These are phyloP conservation scores for Baryphthengus martii DNA, from an alignment of 2,113 vertebrate genomes.

Conservation along the genomic window DNA sequence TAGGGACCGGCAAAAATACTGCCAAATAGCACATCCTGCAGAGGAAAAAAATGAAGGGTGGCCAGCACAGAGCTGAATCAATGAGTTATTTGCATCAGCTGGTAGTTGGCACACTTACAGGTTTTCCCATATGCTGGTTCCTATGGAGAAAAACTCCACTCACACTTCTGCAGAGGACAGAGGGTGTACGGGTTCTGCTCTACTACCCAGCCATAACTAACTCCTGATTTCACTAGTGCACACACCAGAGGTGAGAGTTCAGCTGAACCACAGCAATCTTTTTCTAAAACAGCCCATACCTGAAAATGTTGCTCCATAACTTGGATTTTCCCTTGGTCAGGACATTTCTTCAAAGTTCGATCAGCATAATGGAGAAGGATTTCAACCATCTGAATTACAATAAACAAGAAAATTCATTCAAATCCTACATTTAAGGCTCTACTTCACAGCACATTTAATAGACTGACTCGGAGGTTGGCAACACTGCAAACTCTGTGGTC, in stretches of 20 bases:
- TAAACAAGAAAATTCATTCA: neutral
- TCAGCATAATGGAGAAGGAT: conserved; percentile 91
- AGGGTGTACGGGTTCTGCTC: neutral
- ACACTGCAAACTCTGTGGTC: neutral
- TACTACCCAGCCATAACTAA: neutral
- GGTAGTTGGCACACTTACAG: neutral
- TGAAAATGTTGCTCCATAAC: conserved; percentile 96
- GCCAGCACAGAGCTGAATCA: neutral
- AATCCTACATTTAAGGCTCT: neutral
- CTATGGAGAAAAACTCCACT: neutral
- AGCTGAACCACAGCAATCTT: neutral
- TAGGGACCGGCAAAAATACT: neutral
- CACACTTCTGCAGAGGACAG: neutral
- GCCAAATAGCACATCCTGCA: neutral
- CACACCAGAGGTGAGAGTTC: neutral
- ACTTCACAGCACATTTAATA: neutral
- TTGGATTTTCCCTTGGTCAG: conserved; percentile 94
- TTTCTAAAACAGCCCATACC: conserved; percentile 60
- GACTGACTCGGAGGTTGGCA: neutral
- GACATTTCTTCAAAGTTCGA: conserved; percentile 88
- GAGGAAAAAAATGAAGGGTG: neutral
- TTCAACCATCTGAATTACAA: conserved; percentile 86
- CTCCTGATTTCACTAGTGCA: neutral
- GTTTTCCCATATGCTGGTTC: neutral
- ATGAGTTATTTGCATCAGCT: neutral